A percentile compares a stretch with the other conserved stretches of the same genome.
These are phyloP conservation scores for Cyanocitta stelleri DNA, from an alignment of 2,113 vertebrate genomes.

Conservation along the genomic window DNA sequence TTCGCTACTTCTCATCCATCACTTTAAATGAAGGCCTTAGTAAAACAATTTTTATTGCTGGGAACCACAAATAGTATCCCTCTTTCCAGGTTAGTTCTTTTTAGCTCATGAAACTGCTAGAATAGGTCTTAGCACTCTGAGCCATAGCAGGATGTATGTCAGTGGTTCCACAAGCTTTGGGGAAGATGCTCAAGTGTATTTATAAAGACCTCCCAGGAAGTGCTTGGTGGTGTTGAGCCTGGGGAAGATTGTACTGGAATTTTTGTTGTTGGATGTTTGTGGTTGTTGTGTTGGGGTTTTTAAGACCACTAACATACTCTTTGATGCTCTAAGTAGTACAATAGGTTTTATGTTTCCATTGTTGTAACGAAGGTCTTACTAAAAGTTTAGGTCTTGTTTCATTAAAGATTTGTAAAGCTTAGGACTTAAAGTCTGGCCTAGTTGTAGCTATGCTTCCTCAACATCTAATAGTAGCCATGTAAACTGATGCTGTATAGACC, in stretches of 20 bases:
- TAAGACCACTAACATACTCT: background rate
- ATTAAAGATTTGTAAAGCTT: background rate
- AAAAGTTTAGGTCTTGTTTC: background rate
- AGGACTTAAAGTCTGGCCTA: background rate
- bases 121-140: conserved; percentile 10
- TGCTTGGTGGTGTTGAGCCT: background rate
- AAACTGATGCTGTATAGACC: background rate
- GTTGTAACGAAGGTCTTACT: background rate
- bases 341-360: background rate
- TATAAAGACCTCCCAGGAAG: background rate
- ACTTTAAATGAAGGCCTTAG: conserved; percentile 46
- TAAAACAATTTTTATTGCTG: conserved; percentile 53
- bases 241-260: background rate
- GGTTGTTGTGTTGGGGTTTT: background rate
- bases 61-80: conserved; percentile 28
- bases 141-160: background rate
- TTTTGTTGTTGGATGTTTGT: background rate
- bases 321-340: background rate
- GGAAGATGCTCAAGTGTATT: background rate
- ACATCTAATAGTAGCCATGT: background rate
- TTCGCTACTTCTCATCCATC: conserved; percentile 36
- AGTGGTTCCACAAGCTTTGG: background rate
- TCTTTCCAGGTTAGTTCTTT: conserved; percentile 28
- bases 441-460: background rate
- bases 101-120: conserved; percentile 47